Evolutionary conservation across 2,797 vertebrate species (phyloP).

Genomic region (Phalanger gymnotis): DNA sequence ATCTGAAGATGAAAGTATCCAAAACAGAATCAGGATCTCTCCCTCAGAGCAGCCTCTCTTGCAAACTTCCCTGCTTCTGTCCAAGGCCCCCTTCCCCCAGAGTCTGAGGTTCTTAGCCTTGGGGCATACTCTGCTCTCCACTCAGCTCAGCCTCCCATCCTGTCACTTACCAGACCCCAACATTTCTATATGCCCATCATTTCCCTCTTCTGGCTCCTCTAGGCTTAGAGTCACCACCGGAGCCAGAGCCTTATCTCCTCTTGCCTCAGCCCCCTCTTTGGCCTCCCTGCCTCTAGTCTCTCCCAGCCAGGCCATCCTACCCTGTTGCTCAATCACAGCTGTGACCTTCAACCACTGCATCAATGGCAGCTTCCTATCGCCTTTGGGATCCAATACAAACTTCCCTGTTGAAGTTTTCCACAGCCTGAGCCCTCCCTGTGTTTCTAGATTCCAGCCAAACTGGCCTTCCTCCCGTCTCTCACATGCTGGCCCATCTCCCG

Average conservation of each 20-base stretch:
- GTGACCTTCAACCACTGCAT: too few relatives aligned
- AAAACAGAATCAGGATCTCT: too few relatives aligned
- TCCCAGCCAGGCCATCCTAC: neutral
- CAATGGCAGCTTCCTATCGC: too few relatives aligned
- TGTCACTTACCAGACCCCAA: too few relatives aligned
- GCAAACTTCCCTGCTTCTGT: too few relatives aligned
- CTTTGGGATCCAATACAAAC: neutral
- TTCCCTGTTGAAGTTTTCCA: accelerated
- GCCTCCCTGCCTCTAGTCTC: neutral
- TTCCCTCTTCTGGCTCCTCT: too few relatives aligned
- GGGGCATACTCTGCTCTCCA: neutral
- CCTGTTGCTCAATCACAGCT: neutral
- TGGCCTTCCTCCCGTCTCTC: too few relatives aligned
- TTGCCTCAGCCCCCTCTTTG: neutral
- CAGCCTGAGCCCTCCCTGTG: neutral
- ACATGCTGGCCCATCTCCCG: neutral
- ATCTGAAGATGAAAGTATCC: neutral
- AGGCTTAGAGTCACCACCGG: too few relatives aligned
- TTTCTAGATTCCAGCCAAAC: neutral
- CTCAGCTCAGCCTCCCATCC: neutral
- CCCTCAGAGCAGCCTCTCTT: too few relatives aligned
- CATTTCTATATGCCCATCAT: too few relatives aligned
- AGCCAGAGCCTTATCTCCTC: neutral
- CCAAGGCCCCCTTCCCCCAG: too few relatives aligned
- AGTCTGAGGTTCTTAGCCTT: neutral